Conservation (phyloP, 2,113 vertebrate species). For the Mystacornis crossleyi region DNA sequence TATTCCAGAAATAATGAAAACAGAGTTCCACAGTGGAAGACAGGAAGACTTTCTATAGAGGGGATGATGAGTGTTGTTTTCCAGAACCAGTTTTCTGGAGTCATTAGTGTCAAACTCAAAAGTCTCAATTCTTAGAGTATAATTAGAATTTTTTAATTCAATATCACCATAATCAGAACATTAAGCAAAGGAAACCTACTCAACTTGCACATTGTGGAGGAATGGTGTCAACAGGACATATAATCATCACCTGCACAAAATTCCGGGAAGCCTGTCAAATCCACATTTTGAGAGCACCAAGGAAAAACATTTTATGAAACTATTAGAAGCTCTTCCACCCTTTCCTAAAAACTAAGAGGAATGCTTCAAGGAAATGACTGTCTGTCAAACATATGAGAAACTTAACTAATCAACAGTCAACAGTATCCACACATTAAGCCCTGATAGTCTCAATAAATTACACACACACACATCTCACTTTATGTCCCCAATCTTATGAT, state of each 20-base stretch:
- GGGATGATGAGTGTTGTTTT: accelerated
- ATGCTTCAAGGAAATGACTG: background rate
- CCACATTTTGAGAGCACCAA: background rate
- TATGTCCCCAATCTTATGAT: background rate
- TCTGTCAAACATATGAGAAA: background rate
- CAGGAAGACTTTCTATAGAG: background rate
- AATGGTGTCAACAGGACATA: background rate
- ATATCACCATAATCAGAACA: background rate
- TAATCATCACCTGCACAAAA: background rate
- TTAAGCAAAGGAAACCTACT: background rate
- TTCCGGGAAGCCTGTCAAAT: background rate
- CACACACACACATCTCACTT: background rate
- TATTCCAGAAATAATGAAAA: background rate
- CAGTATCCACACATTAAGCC: background rate
- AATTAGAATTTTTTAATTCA: background rate
- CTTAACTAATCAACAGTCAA: background rate
- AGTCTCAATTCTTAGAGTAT: background rate
- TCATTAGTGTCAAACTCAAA: background rate
- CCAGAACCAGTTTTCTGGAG: background rate
- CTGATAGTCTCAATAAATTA: background rate
- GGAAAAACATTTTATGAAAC: background rate
- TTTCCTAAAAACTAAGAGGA: background rate
- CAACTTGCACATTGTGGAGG: background rate
- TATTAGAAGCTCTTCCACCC: background rate
- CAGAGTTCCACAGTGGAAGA: background rate